Conservation (phyloP, 2,113 vertebrate genomes). For the Epinephelus lanceolatus region DNA sequence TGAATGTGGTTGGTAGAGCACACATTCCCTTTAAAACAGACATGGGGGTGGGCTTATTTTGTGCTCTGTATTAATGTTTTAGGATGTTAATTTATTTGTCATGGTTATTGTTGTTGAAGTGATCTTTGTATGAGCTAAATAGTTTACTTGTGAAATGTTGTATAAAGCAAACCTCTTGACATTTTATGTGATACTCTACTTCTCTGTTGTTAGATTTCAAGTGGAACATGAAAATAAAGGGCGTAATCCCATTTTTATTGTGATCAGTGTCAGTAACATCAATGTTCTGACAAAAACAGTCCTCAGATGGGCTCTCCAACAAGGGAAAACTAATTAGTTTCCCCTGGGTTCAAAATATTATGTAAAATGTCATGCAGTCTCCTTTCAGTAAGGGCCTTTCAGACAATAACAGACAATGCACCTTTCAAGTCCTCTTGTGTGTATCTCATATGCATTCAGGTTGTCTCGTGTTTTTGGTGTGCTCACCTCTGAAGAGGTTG, state of each 20-base stretch:
- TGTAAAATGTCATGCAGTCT: slow-evolving; percentile 46
- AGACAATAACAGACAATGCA: slow-evolving; percentile 60
- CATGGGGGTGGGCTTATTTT: neutral
- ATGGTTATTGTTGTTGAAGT: neutral
- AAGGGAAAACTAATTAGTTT: slow-evolving; percentile 57
- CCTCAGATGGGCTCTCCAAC: slow-evolving; percentile 48
- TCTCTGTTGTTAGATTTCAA: slow-evolving; percentile 39
- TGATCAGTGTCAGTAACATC: slow-evolving; percentile 45
- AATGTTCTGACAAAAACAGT: slow-evolving; percentile 43
- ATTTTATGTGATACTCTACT: slow-evolving; percentile 32
- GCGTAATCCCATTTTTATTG: slow-evolving; percentile 43
- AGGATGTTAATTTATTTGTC: slow-evolving; percentile 16
- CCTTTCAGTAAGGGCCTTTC: slow-evolving; percentile 62
- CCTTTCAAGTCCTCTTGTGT: slow-evolving; percentile 65
- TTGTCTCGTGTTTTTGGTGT: slow-evolving; percentile 38
- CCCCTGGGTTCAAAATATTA: slow-evolving; percentile 44
- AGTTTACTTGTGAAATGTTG: slow-evolving; percentile 20
- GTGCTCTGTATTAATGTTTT: neutral
- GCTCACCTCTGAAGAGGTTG: slow-evolving; percentile 21
- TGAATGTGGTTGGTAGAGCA: slow-evolving; percentile 27
- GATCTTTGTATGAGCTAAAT: slow-evolving; percentile 8
- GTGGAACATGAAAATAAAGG: slow-evolving; percentile 32
- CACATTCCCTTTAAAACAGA: neutral
- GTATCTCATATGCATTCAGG: slow-evolving; percentile 45
- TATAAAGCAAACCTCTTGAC: slow-evolving; percentile 47